phyloP scores from a whole-genome alignment of 2,888 invertebrate species.

The Diloba caeruleocephala region DNA sequence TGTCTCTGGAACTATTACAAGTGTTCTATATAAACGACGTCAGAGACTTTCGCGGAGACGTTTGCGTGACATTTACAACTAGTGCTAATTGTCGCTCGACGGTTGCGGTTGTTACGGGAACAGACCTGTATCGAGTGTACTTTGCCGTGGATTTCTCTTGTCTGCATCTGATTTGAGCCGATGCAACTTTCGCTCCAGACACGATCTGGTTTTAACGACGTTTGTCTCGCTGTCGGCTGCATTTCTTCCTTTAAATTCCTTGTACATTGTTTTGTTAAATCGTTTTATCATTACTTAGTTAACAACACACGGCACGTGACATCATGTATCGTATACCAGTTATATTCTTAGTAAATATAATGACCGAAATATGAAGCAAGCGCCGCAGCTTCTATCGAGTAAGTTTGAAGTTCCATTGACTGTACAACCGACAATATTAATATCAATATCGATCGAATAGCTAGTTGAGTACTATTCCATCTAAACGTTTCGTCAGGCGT shows the following conservation, averaged over 20 bases:
- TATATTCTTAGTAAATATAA: slow-evolving; percentile 5
- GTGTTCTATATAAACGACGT: slow-evolving; percentile 33
- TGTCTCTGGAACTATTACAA: slow-evolving; percentile 47
- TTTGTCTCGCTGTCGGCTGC: slow-evolving; percentile 54
- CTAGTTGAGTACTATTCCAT: slow-evolving; percentile 43
- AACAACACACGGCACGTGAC: slow-evolving; percentile 11
- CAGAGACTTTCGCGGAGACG: slow-evolving; percentile 48
- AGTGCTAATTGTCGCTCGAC: slow-evolving; percentile 78
- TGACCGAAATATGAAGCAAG: slow-evolving; percentile 4
- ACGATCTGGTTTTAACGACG: slow-evolving; percentile 77
- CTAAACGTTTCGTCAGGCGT: slow-evolving; percentile 66
- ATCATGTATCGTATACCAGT: slow-evolving; percentile 10
- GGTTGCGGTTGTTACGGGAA: slow-evolving; percentile 72
- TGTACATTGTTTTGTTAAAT: slow-evolving; percentile 35
- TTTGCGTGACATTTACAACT: slow-evolving; percentile 82
- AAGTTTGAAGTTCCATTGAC: too few species aligned
- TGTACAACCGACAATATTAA: slow-evolving; percentile 3
- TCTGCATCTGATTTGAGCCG: slow-evolving; percentile 80
- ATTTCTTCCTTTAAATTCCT: slow-evolving; percentile 53
- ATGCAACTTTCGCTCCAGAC: slow-evolving; percentile 80
- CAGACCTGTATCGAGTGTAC: slow-evolving; percentile 74
- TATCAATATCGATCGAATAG: slow-evolving; percentile 49
- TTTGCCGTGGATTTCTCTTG: slow-evolving; percentile 72
- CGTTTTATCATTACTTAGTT: slow-evolving; percentile 13
- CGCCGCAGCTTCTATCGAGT: not conserved